Conservation (phyloP, 2,888 invertebrate genomes). For the Caenorhabditis macrosperma region DNA sequence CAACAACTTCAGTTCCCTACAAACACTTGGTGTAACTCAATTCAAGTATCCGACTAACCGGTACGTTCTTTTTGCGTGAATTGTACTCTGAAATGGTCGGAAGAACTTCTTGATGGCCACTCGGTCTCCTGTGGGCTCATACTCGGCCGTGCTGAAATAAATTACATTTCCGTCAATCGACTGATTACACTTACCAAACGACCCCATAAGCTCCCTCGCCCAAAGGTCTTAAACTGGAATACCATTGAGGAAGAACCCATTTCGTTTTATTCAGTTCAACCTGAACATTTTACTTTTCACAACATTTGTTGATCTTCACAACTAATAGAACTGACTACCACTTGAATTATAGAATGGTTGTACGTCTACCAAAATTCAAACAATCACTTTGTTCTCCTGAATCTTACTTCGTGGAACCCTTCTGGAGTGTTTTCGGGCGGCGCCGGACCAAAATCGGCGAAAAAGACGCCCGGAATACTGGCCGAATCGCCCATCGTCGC, state of each 20-base stretch:
- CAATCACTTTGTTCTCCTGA: too few species aligned
- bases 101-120: constrained; percentile 96
- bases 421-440: constrained; percentile 63
- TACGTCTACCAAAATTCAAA: too few species aligned
- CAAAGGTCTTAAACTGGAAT: constrained; percentile 64
- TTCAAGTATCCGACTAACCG: constrained; percentile 10
- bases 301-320: background rate
- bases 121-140: constrained; percentile 84
- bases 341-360: too few species aligned
- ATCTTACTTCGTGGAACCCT: constrained; percentile 63
- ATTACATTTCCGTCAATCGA: background rate
- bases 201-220: constrained; percentile 75
- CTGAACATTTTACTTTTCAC: constrained; percentile 64
- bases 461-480: constrained; percentile 58
- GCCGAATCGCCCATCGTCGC: constrained; percentile 45
- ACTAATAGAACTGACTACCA: too few species aligned
- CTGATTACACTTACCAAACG: constrained; percentile 64
- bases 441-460: constrained; percentile 67
- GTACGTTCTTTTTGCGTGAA: constrained; percentile 94
- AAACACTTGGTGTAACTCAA: background rate
- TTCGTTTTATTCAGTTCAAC: constrained; percentile 94
- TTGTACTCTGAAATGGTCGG: constrained; percentile 95
- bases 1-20: constrained; percentile 91
- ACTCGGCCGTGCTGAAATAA: constrained; percentile 68
- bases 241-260: constrained; percentile 72